These are phyloP conservation scores for Zoanthus sociatus DNA, from an alignment of 92 coral and sea anemone species.

Conservation along the genomic window DNA sequence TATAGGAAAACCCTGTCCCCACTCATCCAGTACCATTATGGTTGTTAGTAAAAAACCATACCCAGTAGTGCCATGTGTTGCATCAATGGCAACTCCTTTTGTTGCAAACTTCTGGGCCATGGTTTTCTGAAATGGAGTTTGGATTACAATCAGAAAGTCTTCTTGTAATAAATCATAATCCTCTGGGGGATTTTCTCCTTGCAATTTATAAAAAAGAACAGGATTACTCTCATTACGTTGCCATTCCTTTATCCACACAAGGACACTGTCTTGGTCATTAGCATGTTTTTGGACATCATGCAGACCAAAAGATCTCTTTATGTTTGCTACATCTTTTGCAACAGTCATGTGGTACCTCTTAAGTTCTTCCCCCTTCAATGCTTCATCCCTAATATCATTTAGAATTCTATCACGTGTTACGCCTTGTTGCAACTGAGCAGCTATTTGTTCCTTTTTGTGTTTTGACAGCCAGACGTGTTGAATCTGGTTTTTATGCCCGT, in stretches of 20 bases:
- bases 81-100: conserved; percentile 64
- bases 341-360: conserved; percentile 49
- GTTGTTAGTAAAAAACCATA: conserved; percentile 65
- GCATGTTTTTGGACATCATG: conserved; percentile 54
- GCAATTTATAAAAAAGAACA: conserved; percentile 59
- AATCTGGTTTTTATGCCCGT: conserved; percentile 58
- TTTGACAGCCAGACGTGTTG: conserved; percentile 60
- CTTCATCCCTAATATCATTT: conserved; percentile 58
- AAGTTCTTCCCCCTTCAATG: conserved; percentile 5
- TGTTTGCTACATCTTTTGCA: conserved; percentile 60
- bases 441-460: conserved; percentile 55
- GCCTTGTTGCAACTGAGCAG: conserved; percentile 72
- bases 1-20: conserved; percentile 64
- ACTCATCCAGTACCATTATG: conserved; percentile 65
- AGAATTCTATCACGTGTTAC: conserved; percentile 55
- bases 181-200: conserved; percentile 57
- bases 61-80: conserved; percentile 75
- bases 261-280: conserved; percentile 73
- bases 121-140: conserved; percentile 54
- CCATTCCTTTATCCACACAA: conserved; percentile 65
- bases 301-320: conserved; percentile 58
- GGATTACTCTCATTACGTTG: conserved; percentile 55
- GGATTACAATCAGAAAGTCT: conserved; percentile 59
- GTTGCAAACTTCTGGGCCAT: conserved; percentile 56
- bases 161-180: conserved; percentile 42